Evolutionary conservation across 2,797 vertebrate genomes (phyloP).

Genomic region (Pterois miles): DNA sequence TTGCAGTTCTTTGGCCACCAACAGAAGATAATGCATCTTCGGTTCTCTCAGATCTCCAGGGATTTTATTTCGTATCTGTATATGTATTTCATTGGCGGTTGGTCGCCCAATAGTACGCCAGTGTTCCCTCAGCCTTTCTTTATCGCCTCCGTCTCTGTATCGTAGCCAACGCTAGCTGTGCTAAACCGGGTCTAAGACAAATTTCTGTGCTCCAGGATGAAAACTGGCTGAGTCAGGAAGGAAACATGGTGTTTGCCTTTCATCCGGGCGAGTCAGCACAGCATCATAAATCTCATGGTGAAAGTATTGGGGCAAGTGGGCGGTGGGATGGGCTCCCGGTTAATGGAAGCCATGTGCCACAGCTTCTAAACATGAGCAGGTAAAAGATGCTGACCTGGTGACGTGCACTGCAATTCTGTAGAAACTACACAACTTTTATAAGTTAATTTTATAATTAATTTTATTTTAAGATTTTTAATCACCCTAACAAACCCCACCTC

Average conservation of each 20-base stretch:
- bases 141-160: neutral
- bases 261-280: constrained; percentile 27
- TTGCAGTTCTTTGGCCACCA: neutral
- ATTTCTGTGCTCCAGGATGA: constrained; percentile 10
- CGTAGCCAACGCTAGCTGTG: neutral
- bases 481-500: neutral
- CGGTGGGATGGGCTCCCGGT: neutral
- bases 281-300: constrained; percentile 50
- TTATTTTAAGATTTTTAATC: neutral
- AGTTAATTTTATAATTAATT: neutral
- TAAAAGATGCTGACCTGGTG: neutral
- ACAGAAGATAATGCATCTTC: neutral
- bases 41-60: neutral
- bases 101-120: neutral
- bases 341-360: neutral
- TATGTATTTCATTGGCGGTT: neutral
- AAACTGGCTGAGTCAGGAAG: constrained; percentile 58
- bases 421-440: neutral
- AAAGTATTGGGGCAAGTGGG: constrained; percentile 41
- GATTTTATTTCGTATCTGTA: neutral
- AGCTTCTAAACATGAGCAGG: neutral
- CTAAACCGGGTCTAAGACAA: constrained; percentile 26
- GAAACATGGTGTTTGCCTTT: constrained; percentile 40
- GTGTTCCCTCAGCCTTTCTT: constrained; percentile 1
- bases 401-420: neutral